Percentiles rank a stretch among this genome's conserved stretches.
Evolutionary conservation across 2,113 vertebrate genomes (phyloP).

Genomic region (Cyprinus carpio): DNA sequence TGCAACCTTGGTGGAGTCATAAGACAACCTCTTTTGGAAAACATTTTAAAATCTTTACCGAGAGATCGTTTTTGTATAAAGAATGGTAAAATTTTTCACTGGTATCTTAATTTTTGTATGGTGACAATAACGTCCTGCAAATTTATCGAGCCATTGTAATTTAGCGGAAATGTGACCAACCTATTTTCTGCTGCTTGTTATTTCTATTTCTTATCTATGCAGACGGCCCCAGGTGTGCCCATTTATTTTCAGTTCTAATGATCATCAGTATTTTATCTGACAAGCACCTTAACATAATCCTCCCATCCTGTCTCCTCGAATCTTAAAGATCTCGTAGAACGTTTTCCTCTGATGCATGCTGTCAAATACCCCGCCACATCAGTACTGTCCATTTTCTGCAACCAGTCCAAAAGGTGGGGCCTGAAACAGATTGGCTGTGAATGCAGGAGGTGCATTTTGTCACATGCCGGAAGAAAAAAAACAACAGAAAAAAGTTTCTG

Average conservation of each 20-base stretch:
- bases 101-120: neutral
- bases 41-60: no score
- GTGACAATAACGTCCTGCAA: neutral
- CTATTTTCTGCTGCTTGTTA: neutral
- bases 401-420: conserved; percentile 70
- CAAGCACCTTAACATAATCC: conserved; percentile 38
- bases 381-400: conserved; percentile 76
- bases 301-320: conserved; percentile 57
- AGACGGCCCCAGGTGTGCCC: neutral
- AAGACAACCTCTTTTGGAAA: no score
- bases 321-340: conserved; percentile 62
- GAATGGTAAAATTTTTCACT: neutral
- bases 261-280: conserved; percentile 28
- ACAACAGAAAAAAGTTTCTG: no score
- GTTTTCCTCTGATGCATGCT: conserved; percentile 63
- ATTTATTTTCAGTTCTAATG: conserved; percentile 17
- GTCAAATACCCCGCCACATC: conserved; percentile 61
- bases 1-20: neutral
- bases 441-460: conserved; percentile 73
- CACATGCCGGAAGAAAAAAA: no score
- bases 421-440: conserved; percentile 75
- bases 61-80: neutral
- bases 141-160: neutral
- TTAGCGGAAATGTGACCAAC: neutral
- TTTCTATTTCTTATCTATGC: neutral